Conservation (phyloP, 1,140 invertebrate genomes). For the Neuroterus valhalla region DNA sequence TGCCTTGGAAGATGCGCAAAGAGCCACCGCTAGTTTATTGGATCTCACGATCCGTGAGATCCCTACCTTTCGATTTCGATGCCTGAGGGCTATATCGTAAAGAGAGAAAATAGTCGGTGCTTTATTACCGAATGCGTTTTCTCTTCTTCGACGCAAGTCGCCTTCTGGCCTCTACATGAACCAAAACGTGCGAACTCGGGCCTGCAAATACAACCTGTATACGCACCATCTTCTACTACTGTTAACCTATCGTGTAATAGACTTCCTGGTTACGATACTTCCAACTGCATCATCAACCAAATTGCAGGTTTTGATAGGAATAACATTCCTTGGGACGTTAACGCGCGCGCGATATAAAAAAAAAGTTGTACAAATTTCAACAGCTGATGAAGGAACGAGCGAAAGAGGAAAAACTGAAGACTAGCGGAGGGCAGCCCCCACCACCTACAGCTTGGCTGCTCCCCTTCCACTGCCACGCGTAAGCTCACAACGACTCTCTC, state of each 20-base stretch:
- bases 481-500: too few species aligned
- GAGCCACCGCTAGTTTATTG: neutral
- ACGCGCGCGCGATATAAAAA: too few species aligned
- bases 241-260: neutral
- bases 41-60: constrained; percentile 33
- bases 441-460: too few species aligned
- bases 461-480: too few species aligned
- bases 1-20: constrained; percentile 7
- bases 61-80: constrained; percentile 41
- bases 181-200: constrained; percentile 29
- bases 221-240: constrained; percentile 5
- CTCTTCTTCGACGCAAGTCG: constrained; percentile 38
- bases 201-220: constrained; percentile 3
- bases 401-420: too few species aligned
- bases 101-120: constrained; percentile 37
- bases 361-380: too few species aligned
- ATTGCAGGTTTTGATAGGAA: neutral
- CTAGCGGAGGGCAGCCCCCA: too few species aligned
- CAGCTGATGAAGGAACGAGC: too few species aligned
- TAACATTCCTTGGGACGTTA: too few species aligned
- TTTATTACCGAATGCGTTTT: constrained; percentile 43
- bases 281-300: neutral
- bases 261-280: neutral
- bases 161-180: constrained; percentile 1
- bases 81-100: constrained; percentile 29